Base-by-base conservation (phyloP, 2,888 invertebrate genomes). In the Stictocephala bisonia region DNA sequence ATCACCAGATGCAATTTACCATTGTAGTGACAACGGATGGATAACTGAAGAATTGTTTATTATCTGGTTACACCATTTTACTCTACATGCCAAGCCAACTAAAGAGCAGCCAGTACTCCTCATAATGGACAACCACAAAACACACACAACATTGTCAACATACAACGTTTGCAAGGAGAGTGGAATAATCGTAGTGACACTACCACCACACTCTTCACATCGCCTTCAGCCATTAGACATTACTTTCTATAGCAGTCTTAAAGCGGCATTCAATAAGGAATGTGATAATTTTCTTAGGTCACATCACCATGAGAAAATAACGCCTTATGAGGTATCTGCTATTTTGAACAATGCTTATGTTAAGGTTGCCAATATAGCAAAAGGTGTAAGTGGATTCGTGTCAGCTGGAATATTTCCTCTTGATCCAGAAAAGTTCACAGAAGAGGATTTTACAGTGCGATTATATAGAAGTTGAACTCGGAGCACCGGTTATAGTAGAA, bases 81-180 rank as follows among this genome's bases (percentile, higher is more conserved):
- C 75, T 74, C 72, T 69, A 73, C 78, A 78, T 74, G 77, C 80
- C 24, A 81, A 82, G 48, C 81, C 82, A 22, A 78, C 80, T 41
- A 60, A 78, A 77, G 80, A 81, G 35, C 73, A 79, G 76, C 83
- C 81, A 24, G 77, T 83, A 27, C 74, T 83, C 29, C 79, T 83
- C 74, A 74, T 81, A 20, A 72, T 80, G n/a, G 80, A 81, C 69
- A 80, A 80, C 70, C 81, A 81, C 74, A 68, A 72, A 31, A 79
- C 80, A 74, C 82, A 81, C 71, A 76, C 78, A 11, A 78, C 78
- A 53, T 74, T 80, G 48, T 67, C 75, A 13, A 72, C 73, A 71
- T 73, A 77, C 51, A 26, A 76, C 22, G 75, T 77, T 56, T 78
- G 77, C 74, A 66, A 77, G 66, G 71, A 80, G 24, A 76, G 79